Conservation (phyloP, 2,113 vertebrate species). For the Cavia aperea region DNA sequence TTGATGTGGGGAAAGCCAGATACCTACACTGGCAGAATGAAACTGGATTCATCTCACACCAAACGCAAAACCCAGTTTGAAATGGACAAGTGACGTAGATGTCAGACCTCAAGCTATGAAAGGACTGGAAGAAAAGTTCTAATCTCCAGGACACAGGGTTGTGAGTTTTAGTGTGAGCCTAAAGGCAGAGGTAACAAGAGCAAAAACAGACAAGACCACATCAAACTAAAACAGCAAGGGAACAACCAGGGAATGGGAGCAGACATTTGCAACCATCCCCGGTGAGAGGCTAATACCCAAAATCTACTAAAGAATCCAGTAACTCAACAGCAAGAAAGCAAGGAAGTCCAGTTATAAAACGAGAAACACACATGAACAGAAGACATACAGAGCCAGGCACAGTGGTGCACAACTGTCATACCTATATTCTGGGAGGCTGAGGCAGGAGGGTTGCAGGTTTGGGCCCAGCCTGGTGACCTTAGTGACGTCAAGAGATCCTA, state of each 20-base stretch:
- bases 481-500: neutral
- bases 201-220: neutral
- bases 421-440: neutral
- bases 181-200: neutral
- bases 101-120: neutral
- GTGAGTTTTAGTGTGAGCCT: neutral
- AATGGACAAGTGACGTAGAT: neutral
- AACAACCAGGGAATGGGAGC: neutral
- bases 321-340: neutral
- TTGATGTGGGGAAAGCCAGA: neutral
- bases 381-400: neutral
- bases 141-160: neutral
- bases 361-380: neutral
- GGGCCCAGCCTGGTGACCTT: neutral
- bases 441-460: neutral
- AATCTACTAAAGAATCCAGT: neutral
- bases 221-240: neutral
- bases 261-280: neutral
- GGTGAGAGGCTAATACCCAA: neutral
- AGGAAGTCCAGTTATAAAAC: neutral
- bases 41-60: neutral
- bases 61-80: neutral
- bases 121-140: neutral
- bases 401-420: neutral
- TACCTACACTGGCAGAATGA: neutral